Percentiles rank a stretch among this genome's conserved stretches.
Evolutionary conservation across 1,140 invertebrate genomes (phyloP).

Genomic region (Pogonomyrmex californicus): DNA sequence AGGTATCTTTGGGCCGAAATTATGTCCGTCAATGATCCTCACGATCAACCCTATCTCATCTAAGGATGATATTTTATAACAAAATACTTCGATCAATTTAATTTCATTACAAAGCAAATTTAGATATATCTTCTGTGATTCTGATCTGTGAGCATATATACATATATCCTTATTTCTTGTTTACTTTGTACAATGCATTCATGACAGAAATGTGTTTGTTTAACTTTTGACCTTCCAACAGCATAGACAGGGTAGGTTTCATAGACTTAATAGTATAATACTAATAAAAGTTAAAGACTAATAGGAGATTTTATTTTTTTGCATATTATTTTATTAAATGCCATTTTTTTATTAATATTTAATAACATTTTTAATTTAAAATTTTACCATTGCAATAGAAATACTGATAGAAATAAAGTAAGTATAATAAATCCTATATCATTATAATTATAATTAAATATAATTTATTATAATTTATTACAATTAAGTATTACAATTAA

Average conservation of each 20-base stretch:
- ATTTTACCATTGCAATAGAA: not conserved
- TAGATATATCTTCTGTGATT: not conserved
- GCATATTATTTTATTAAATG: not conserved
- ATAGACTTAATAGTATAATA: too few relatives aligned
- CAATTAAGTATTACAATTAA: not conserved
- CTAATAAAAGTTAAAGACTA: too few relatives aligned
- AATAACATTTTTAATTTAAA: slow-evolving; percentile 13
- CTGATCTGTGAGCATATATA: not conserved
- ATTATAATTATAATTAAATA: too few relatives aligned
- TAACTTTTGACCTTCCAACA: not conserved
- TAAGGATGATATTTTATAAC: not conserved
- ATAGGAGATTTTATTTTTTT: too few relatives aligned
- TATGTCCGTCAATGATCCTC: not conserved
- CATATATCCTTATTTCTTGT: not conserved
- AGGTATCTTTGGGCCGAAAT: not conserved
- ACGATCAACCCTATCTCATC: not conserved
- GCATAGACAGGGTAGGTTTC: too few relatives aligned
- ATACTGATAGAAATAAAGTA: too few relatives aligned
- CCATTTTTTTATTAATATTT: not conserved
- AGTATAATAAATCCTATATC: too few relatives aligned
- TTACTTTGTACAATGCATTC: not conserved
- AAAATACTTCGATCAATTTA: slow-evolving; percentile 5
- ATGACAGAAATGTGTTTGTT: not conserved
- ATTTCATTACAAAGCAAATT: not conserved
- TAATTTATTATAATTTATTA: not conserved